Percentiles rank a stretch among this genome's conserved stretches.
Evolutionary conservation across 35 echinoderm and acorn worm species (phyloP).

Genomic region (Ophioderma brevispina): DNA sequence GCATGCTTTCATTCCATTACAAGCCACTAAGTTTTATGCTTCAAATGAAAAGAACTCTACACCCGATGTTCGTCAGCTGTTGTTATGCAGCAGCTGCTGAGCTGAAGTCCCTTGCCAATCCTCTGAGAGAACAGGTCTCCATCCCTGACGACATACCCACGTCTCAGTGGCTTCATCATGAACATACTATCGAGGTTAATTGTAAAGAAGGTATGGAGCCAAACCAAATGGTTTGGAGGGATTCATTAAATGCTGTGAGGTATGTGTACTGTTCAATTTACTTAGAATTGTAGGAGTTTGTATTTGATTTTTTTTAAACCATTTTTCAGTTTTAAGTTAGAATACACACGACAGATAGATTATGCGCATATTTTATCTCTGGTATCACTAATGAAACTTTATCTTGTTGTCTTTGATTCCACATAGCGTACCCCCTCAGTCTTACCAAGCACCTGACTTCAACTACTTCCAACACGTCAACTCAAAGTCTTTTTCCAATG

Average conservation of each 20-base stretch:
- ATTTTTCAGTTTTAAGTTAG: background rate
- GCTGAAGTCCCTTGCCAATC: constrained; percentile 84
- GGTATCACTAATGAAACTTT: too few relatives aligned
- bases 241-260: constrained; percentile 98
- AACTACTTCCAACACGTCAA: constrained; percentile 73
- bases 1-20: constrained; percentile 12
- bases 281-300: background rate
- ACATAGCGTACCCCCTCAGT: constrained; percentile 97
- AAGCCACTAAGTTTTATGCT: constrained; percentile 95
- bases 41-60: constrained; percentile 95
- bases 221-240: constrained; percentile 96
- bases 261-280: constrained; percentile 15
- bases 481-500: constrained; percentile 83
- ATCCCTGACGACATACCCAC: constrained; percentile 95
- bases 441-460: constrained; percentile 72
- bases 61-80: constrained; percentile 92
- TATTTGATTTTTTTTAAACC: background rate
- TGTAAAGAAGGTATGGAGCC: constrained; percentile 90
- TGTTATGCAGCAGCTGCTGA: constrained; percentile 98
- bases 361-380: too few relatives aligned
- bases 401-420: too few relatives aligned
- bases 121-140: constrained; percentile 90
- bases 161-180: constrained; percentile 96
- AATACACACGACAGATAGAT: too few relatives aligned
- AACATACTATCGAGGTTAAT: constrained; percentile 91